Evolutionary conservation across 2,113 vertebrate genomes (phyloP), one percentile per base, ranked within the genome.

Genomic region (Atrichornis clamosus): DNA sequence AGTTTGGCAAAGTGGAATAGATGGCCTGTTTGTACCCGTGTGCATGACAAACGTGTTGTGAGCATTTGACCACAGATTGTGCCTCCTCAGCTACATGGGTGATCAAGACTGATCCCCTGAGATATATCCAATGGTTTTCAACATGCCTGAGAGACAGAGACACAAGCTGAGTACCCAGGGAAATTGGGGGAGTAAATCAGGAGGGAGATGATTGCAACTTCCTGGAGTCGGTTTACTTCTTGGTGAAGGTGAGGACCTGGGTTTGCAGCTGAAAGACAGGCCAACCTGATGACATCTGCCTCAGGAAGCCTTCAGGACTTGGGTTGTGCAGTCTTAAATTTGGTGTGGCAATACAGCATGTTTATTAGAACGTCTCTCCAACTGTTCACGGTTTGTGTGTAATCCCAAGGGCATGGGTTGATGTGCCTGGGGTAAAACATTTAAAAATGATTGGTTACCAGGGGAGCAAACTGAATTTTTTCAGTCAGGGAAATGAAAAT

Each of bases 291-390:
- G n/a, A 27, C 6, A 15, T 4, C 30, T 23, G 15, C 24, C 11
- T 46, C n/a, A 82, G 22, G 4, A 88, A 19, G 82, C 10, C 24
- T 70, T 50, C 30, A 73, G 64, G 23, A 49, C 18, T 15, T 60
- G 22, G 20, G 67, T 79, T 0, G 2, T 1, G 1, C 37, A 53
- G n/a, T n/a, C 37, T 15, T 70, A 32, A 60, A 44, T 32, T 3
- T 6, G 4, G 4, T 20, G 33, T 41, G 14, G 26, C n/a, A 63
- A 24, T 9, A 37, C 2, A 5, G 15, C 42, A 81, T 23, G 26
- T 30, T 39, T 32, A 6, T 35, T 28, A 44, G 33, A 65, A 6
- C 20, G 79, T 46, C 33, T 10, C 7, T 75, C 33, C 28, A 58
- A 13, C 19, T 26, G 2, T 15, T 72, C 15, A 11, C 22, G 44